Base-by-base conservation (phyloP, 2,888 invertebrate genomes). In the Ectemnius continuus region DNA sequence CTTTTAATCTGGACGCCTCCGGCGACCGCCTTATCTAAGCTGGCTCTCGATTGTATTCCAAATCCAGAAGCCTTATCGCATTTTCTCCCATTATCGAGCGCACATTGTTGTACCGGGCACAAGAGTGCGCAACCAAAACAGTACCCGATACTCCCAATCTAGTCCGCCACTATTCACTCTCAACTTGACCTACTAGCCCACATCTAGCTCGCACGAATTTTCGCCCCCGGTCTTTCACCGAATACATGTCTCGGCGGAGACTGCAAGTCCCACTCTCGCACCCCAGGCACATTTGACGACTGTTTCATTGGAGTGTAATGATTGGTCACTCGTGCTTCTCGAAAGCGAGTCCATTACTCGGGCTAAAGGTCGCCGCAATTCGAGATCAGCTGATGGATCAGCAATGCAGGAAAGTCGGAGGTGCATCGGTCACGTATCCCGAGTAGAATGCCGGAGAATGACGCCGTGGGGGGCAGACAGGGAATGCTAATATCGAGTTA, bases 401-500 rank as follows among this genome's bases (percentile, higher is more conserved):
- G 65, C 61, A 76, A 26, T 58, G 52, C 61, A 64, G 48, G 62
- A 47, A 58, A 67, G 67, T 68, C 46, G 67, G 66, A 64, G 70
- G 67, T 61, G 59, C 73, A 73, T 77, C 73, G 64, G 69, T 69
- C 65, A 78, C 70, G 67, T 67, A 76, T 76, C 61, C 61, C 67
- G 60, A 6, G 36, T 60, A 61, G 67, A 70, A 81, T 61, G 72
- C 63, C 56, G 66, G 63, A 69, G 66, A 72, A 56, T 20, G 67
- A 45, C 60, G 68, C 63, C 71, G 57, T 68, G 46, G 72, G 70
- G 61, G 69, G 46, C 66, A 45, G 65, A 18, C 71, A 70, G 58
- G 26, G 56, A 56, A 70, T 75, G 78, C 84, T 85, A 86, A 84
- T 84, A 77, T 73, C 77, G 78, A 79, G 83, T 81, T 80, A 82